A percentile compares a stretch with the other conserved stretches of the same genome.
Evolutionary conservation across 1,140 invertebrate genomes (phyloP).

Genomic region (Saxidomus purpurata): DNA sequence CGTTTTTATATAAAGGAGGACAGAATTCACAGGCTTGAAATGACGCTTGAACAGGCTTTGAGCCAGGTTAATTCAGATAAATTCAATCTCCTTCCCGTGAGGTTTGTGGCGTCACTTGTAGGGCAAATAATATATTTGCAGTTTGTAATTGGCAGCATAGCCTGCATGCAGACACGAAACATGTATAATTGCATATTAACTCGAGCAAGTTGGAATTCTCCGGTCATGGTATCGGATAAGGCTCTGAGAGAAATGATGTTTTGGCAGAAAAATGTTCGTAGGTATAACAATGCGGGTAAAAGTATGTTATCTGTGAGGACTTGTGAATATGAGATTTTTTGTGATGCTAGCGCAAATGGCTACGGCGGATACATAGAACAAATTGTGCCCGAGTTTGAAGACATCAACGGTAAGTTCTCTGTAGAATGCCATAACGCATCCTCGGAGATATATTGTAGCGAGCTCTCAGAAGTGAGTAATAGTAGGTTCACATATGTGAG

Average conservation of each 20-base stretch:
- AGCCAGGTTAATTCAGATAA: neutral
- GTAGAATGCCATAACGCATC: too few species aligned
- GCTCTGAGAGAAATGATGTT: neutral
- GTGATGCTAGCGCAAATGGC: slow-evolving; percentile 15
- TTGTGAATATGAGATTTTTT: neutral
- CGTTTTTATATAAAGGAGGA: slow-evolving; percentile 42
- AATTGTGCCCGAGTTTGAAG: neutral
- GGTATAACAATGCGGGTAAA: neutral
- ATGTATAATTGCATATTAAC: neutral
- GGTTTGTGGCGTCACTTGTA: neutral
- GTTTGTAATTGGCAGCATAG: slow-evolving; percentile 10
- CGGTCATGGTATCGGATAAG: neutral
- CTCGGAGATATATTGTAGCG: neutral
- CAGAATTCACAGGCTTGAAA: slow-evolving; percentile 20
- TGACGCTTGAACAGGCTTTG: neutral
- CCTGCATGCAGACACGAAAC: slow-evolving; percentile 2
- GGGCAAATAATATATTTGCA: slow-evolving; percentile 47
- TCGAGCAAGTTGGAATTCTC: slow-evolving; percentile 16
- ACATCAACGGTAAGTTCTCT: neutral
- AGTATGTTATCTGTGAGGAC: too few species aligned
- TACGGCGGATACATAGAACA: slow-evolving; percentile 25
- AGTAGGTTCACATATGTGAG: too few species aligned
- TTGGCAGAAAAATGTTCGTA: neutral
- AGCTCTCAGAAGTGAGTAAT: too few species aligned
- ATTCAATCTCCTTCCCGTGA: neutral